phyloP scores from a whole-genome alignment of 2,797 vertebrate genomes.

The Tenualosa thibaudeaui region DNA sequence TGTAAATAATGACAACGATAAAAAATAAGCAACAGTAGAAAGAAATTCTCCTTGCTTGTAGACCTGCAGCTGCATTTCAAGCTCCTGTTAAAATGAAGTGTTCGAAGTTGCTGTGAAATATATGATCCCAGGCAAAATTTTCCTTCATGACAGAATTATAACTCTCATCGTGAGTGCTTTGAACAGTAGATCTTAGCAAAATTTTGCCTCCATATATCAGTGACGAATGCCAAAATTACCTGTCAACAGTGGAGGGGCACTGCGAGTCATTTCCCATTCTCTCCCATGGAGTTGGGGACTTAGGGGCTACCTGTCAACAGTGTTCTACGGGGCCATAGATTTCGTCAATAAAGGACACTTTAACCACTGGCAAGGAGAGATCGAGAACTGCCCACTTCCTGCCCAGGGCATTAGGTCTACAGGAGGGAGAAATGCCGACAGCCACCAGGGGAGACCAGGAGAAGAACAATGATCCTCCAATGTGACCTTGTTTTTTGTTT shows the following conservation, averaged over 20 bases:
- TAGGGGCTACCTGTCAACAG: conserved; percentile 37
- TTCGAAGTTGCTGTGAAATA: conserved; percentile 57
- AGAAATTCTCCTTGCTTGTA: not conserved
- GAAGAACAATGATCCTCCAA: conserved; percentile 20
- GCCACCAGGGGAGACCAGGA: not conserved
- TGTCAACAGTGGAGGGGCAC: conserved; percentile 42
- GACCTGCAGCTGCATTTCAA: conserved; percentile 37
- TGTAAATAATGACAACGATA: not conserved
- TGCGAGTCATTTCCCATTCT: conserved; percentile 23
- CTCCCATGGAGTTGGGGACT: conserved; percentile 20
- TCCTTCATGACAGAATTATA: conserved; percentile 70
- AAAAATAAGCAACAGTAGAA: conserved; percentile 24
- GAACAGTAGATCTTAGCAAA: conserved; percentile 66
- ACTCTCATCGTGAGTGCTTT: conserved; percentile 63
- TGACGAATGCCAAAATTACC: conserved; percentile 50
- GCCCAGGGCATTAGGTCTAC: not conserved
- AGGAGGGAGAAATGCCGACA: not conserved
- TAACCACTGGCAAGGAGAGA: conserved; percentile 32
- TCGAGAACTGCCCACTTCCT: conserved; percentile 22
- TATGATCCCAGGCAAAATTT: conserved; percentile 55
- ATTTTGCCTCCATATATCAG: conserved; percentile 68
- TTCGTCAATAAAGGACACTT: conserved; percentile 39
- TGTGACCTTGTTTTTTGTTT: not conserved
- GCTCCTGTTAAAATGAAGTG: conserved; percentile 46
- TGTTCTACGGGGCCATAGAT: conserved; percentile 40